Base-by-base conservation (phyloP, 2,888 invertebrate species). In the Hypomecis atomaria region DNA sequence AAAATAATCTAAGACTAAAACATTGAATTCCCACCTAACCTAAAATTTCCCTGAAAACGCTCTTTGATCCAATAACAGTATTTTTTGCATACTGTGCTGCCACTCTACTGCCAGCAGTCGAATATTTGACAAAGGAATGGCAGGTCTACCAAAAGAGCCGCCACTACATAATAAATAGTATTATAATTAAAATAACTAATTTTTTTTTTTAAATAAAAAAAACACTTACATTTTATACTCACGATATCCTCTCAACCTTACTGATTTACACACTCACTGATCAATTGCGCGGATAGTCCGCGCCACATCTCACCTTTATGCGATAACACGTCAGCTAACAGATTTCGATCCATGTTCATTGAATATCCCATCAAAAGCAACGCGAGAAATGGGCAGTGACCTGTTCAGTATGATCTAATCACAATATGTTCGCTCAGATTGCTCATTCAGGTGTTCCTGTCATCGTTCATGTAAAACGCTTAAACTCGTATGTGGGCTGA, bases 301-400 rank as follows among this genome's bases (percentile, higher is more conserved):
- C 11, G n/a, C 34, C 9, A 10, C 8, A 13, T 13, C 11, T 7
- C 23, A 52, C 52, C 52, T 52, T n/a, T n/a, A 47, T 34, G 42
- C 23, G 23, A 9, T n/a, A 47, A 42, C 42, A 43, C 49, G 50
- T 42, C 52, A 53, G 45, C 33, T 50, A 63, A 59, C 50, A 47
- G 38, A 52, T 59, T 59, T 37, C 60, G 13, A 60, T 57, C 43
- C n/a, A 23, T 57, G 56, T 38, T 61, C 65, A 65, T 53, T 61
- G 60, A 65, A 57, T 60, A 57, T 49, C 47, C 60, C 44, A 65
- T 65, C 48, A 57, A 43, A 65, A 60, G 59, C 59, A 64, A 45
- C 33, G 57, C 48, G 60, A 34, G 53, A 53, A 47, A 65, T 61
- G 65, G 4, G 60, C 65, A 61, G 60, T 65, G 65, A 65, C 65